These are phyloP conservation scores for Rhodophaea formosa DNA, from an alignment of 2,888 invertebrate genomes.

Conservation along the genomic window DNA sequence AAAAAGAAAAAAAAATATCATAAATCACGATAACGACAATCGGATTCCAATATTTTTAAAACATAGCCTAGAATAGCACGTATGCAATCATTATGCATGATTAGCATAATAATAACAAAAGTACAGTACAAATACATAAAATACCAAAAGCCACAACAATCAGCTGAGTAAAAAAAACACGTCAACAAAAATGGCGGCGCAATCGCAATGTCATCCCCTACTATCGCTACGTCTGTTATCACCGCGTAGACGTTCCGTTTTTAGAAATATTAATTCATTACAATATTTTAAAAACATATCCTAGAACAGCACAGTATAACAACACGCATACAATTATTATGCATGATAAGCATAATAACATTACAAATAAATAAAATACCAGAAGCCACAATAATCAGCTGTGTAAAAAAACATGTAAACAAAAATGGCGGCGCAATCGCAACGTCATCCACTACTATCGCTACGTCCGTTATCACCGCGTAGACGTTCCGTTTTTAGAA, in stretches of 20 bases:
- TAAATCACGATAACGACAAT: no score
- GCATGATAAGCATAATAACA: no score
- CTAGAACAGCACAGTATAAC: no score
- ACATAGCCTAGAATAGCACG: no score
- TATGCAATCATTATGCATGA: no score
- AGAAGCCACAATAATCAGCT: slow-evolving; percentile 22
- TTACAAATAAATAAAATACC: not conserved
- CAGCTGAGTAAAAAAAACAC: slow-evolving; percentile 41
- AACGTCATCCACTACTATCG: slow-evolving; percentile 47
- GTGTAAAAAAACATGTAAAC: slow-evolving; percentile 49
- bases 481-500: slow-evolving; percentile 80
- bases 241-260: slow-evolving; percentile 76
- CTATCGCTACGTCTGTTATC: slow-evolving; percentile 74
- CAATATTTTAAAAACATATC: no score
- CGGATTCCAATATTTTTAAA: no score
- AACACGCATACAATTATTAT: no score
- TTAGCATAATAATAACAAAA: not conserved
- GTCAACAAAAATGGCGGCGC: slow-evolving; percentile 57
- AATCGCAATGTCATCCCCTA: slow-evolving; percentile 26
- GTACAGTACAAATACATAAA: no score
- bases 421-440: slow-evolving; percentile 54
- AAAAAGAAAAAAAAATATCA: no score
- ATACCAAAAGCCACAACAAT: slow-evolving; percentile 6
- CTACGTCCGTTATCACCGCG: slow-evolving; percentile 71
- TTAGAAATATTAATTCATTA: slow-evolving; percentile 82